phyloP scores from a whole-genome alignment of 1,140 invertebrate species.

The Lordiphosa stackelbergi region DNA sequence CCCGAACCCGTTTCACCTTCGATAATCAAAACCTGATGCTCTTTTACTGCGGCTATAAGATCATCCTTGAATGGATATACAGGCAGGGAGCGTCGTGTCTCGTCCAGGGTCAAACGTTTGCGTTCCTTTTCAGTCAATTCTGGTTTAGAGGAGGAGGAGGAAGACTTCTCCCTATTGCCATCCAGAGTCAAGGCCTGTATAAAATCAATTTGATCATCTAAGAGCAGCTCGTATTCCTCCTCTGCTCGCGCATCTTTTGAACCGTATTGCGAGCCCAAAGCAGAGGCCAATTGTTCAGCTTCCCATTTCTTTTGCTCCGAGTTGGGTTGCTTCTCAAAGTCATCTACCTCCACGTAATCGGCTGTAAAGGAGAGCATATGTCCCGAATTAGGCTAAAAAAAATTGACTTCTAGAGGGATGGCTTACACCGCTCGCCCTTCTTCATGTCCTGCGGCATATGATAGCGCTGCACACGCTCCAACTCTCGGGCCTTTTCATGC shows the following conservation, averaged over 20 bases:
- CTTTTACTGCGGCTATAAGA: slow-evolving; percentile 90
- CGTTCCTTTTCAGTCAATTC: slow-evolving; percentile 84
- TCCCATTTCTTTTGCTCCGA: slow-evolving; percentile 99
- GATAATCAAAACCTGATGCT: slow-evolving; percentile 96
- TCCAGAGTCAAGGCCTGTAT: slow-evolving; percentile 94
- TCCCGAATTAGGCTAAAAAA: neutral
- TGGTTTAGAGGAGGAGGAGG: slow-evolving; percentile 79
- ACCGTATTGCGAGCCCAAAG: slow-evolving; percentile 91
- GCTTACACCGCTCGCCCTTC: slow-evolving; percentile 81
- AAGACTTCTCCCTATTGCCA: slow-evolving; percentile 83
- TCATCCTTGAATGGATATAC: slow-evolving; percentile 95
- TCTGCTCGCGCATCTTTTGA: slow-evolving; percentile 84
- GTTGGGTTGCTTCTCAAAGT: slow-evolving; percentile 89
- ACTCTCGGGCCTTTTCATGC: slow-evolving; percentile 94
- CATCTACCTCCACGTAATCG: slow-evolving; percentile 93
- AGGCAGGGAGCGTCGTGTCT: slow-evolving; percentile 95
- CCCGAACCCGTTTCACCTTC: slow-evolving; percentile 99
- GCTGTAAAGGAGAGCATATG: slow-evolving; percentile 1
- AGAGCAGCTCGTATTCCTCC: slow-evolving; percentile 94
- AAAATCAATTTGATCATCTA: slow-evolving; percentile 99
- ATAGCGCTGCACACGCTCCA: slow-evolving; percentile 95
- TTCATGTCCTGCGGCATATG: slow-evolving; percentile 92
- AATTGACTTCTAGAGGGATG: slow-evolving; percentile 64
- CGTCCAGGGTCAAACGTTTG: slow-evolving; percentile 91
- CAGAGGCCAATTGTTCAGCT: slow-evolving; percentile 96